Base-by-base conservation (phyloP, 2,113 vertebrate genomes). In the Poeciliopsis prolifica region DNA sequence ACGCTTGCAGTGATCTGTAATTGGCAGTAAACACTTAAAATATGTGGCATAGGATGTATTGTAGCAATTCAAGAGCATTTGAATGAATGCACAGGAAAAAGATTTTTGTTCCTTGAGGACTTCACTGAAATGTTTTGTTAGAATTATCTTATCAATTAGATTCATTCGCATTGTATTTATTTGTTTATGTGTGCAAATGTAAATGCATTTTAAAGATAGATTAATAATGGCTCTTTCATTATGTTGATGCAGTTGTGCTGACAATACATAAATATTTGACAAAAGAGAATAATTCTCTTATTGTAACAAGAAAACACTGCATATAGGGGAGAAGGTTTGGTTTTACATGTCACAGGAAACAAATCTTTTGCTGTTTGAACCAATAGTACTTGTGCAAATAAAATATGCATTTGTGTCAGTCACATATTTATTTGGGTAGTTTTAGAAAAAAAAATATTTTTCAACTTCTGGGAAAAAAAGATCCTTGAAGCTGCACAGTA, bases 1-100 rank as follows among this genome's bases (percentile, higher is more conserved):
- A 70, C 68, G 67, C 74, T 29, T 78, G 51, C 67, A 68, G 66
- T 66, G 74, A 63, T 61, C 61, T 61, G 75, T 74, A 84, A 78
- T 78, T 72, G 74, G 61, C 37, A 37, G 67, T 63, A 17, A 54
- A 33, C 65, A 65, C 35, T 82, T 31, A 51, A 26, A 42, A 70
- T 66, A 14, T 51, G 40, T 37, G 61, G 37, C 72, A 74, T 48
- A 73, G 58, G 70, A 71, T 72, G 64, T 44, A 28, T 14, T 67
- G 37, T 58, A 65, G 61, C 19, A 69, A 68, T 54, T 35, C 33
- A 79, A 72, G 73, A 65, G 19, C 13, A 61, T 85, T 70, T 35
- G 63, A 28, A 62, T 60, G 48, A 10, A 31, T 58, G 14, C 33
- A 61, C 30, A 64, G 35, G 44, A 44, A 24, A 68, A 33, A 2